A percentile compares a stretch with the other conserved stretches of the same genome.
phyloP scores from a whole-genome alignment of 2,797 vertebrate species.

The Myiotriccus ornatus region DNA sequence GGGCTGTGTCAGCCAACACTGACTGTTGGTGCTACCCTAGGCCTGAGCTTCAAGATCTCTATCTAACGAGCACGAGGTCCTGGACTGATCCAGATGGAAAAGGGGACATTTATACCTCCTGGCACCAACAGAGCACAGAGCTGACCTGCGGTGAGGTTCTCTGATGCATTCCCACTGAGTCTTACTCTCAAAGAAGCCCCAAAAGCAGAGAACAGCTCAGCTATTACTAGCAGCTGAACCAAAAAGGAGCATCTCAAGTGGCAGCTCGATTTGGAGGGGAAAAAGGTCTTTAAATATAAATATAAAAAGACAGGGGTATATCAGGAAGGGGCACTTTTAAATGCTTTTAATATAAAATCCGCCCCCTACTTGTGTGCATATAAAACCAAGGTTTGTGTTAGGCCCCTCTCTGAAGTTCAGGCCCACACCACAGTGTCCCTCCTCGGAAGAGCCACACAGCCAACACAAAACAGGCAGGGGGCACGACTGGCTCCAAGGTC shows the following conservation, averaged over 20 bases:
- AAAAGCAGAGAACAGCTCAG: neutral
- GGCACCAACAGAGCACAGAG: neutral
- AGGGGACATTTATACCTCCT: neutral
- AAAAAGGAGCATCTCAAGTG: neutral
- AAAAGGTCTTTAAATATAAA: neutral
- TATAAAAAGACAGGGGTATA: neutral
- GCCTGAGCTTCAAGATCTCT: neutral
- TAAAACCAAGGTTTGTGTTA: neutral
- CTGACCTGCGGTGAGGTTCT: neutral
- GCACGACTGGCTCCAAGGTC: neutral
- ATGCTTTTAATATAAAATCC: neutral
- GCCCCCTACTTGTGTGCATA: neutral
- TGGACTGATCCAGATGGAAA: neutral
- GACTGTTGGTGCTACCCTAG: neutral
- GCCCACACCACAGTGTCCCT: neutral
- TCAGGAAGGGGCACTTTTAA: neutral
- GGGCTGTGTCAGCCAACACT: neutral
- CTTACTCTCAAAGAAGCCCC: neutral
- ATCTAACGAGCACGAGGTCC: neutral
- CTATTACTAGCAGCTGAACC: neutral
- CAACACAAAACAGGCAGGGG: neutral
- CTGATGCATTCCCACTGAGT: fast-evolving
- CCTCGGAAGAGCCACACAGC: neutral
- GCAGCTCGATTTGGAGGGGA: neutral
- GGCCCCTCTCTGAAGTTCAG: neutral